Conservation (phyloP, 2,888 invertebrate species). For the Helobdella robusta region DNA sequence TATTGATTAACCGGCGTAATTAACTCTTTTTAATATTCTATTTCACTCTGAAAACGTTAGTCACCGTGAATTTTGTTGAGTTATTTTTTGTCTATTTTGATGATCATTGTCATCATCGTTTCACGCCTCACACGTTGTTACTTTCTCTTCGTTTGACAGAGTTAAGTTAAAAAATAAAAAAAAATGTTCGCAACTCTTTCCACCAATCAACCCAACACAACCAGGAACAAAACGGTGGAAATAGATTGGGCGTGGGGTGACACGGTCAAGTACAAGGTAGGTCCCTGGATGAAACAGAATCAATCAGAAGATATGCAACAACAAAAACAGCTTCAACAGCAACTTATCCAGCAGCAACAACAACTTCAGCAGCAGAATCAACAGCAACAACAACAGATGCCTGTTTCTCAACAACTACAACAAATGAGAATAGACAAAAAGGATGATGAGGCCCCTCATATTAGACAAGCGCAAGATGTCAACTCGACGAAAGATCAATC, state of each 20-base stretch:
- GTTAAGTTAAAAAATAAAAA: too few relatives aligned
- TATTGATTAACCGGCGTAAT: background rate
- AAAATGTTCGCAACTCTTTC: too few relatives aligned
- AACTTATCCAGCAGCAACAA: too few relatives aligned
- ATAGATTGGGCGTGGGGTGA: slow-evolving; percentile 23
- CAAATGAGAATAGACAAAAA: too few relatives aligned
- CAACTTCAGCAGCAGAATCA: background rate
- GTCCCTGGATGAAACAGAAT: slow-evolving; percentile 12
- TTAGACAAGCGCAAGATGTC: too few relatives aligned
- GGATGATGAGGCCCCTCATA: too few relatives aligned
- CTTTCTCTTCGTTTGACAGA: too few relatives aligned
- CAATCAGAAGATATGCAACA: background rate
- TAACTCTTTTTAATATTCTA: background rate
- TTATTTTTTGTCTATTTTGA: background rate
- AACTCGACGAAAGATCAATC: too few relatives aligned
- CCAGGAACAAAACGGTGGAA: slow-evolving; percentile 10
- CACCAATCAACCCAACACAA: too few relatives aligned
- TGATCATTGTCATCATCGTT: background rate
- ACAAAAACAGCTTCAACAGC: background rate
- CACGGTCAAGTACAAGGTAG: slow-evolving; percentile 20
- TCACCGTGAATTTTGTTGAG: background rate
- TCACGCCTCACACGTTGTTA: too few relatives aligned
- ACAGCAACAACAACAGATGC: background rate
- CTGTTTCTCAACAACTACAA: background rate
- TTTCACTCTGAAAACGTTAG: background rate